Base-by-base conservation (phyloP, 2,888 invertebrate genomes). In the Orthosia incerta region DNA sequence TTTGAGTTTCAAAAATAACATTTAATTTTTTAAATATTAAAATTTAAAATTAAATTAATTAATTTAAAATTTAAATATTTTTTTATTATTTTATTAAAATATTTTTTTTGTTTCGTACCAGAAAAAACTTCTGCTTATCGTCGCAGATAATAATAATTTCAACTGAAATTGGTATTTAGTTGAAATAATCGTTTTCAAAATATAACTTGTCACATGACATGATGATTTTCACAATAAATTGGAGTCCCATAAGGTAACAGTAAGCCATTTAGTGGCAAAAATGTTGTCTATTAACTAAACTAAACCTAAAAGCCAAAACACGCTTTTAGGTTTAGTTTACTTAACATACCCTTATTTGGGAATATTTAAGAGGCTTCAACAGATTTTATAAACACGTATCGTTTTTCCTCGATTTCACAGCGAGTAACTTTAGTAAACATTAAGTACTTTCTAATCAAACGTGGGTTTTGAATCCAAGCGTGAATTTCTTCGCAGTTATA, bases 341-440 rank as follows among this genome's bases (percentile, higher is more conserved):
- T n/a, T n/a, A n/a, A n/a, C n/a, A n/a, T n/a, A n/a, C 74, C 51
- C 16, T 16, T 63, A 56, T 46, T 61, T 50, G 15, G 15, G 1
- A 45, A 46, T 5, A 39, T 15, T 3, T 7, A 55, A 70, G 59
- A 51, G 15, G 20, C 57, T 31, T 11, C 48, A n/a, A 46, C 5
- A 57, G 15, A 51, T 45, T 78, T 70, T 2, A 31, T 60, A 15
- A 23, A 46, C n/a, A 51, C 23, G 23, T 18, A 69, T 13, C 57
- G 56, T 57, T 57, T 76, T 45, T 26, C 56, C 16, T 12, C 15
- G 12, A 31, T 46, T 50, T 59, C 68, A 63, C 20, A 53, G 15
- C 20, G 23, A 80, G 61, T 45, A 46, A 48, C 59, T 48, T 71
- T 56, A 16, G 68, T 72, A 74, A 78, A 82, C 74, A 81, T 66